These are phyloP conservation scores for Chromobotia macracanthus DNA, from an alignment of 2,797 vertebrate genomes.

Conservation along the genomic window DNA sequence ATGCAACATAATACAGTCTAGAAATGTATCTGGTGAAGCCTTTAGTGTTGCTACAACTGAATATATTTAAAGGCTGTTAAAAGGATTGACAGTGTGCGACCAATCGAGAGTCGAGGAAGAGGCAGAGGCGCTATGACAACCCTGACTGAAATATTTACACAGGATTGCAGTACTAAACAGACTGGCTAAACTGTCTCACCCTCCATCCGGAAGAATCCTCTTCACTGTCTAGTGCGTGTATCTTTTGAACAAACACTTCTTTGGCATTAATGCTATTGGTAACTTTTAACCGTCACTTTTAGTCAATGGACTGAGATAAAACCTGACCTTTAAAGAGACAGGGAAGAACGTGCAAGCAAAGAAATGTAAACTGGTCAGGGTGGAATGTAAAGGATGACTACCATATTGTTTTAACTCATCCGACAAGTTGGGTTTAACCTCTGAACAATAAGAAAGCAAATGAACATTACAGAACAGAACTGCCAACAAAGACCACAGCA, in stretches of 20 bases:
- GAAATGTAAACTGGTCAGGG: conserved; percentile 11
- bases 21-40: conserved; percentile 35
- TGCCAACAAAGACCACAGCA: neutral
- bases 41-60: conserved; percentile 55
- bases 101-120: neutral
- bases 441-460: neutral
- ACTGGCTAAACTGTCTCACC: conserved; percentile 52
- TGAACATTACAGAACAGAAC: neutral
- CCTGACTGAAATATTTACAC: conserved; percentile 45
- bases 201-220: neutral
- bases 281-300: conserved; percentile 54
- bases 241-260: conserved; percentile 45
- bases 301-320: conserved; percentile 27
- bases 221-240: conserved; percentile 5
- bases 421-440: conserved; percentile 7
- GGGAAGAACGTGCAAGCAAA: neutral
- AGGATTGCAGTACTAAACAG: conserved; percentile 55
- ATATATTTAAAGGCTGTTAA: conserved; percentile 15
- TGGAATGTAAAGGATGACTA: conserved; percentile 17
- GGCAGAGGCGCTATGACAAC: conserved; percentile 1
- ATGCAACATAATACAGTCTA: conserved; percentile 24
- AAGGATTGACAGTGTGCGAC: conserved; percentile 18
- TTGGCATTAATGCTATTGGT: conserved; percentile 60
- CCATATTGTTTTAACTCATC: conserved; percentile 30
- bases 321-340: conserved; percentile 37